Evolutionary conservation across 92 coral and sea anemone genomes (phyloP), one percentile per base, ranked within the genome.

Genomic region (Metridium senile): DNA sequence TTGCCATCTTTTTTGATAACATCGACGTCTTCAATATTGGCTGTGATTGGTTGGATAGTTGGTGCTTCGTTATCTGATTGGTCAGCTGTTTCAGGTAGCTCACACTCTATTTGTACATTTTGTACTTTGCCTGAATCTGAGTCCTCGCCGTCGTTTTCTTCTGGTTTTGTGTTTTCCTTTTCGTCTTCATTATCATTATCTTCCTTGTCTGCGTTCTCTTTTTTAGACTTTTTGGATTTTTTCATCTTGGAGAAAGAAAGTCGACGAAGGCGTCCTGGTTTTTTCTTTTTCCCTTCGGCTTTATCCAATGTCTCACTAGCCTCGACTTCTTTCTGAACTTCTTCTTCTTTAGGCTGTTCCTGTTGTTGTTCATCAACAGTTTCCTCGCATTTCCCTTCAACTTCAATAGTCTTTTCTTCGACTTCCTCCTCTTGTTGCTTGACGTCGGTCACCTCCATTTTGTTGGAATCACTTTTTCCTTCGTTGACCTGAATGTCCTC

Each of bases 51-150:
- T n/a, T 73, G 54, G 33, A 1, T 30, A 9, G 65, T 7, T 13
- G 4, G 0, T 10, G 19, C 6, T 20, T 33, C 33, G 30, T 11
- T 25, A 19, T 56, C 66, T 73, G 78, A 57, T 58, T 73, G 78
- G 78, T 53, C 51, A 22, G 29, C 32, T 22, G 23, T 47, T 58
- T 58, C 78, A 13, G 78, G 78, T 58, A 45, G 45, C 49, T 72
- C 53, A 22, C 77, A 54, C 66, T 71, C 26, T 2, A 3, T 0
- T 51, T 52, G 64, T 71, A 49, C 75, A 71, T 54, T 72, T 72
- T 72, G 77, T 72, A 54, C 77, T 29, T 53, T 32, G 26, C 43
- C 22, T 23, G 69, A 63, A 30, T 63, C 69, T 4, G n/a, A 23
- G 29, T 63, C 45, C 28, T 28, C 69, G 45, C 28, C 45, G 45